These are phyloP conservation scores for Epinephelus moara DNA, from an alignment of 2,113 vertebrate genomes.

Conservation along the genomic window DNA sequence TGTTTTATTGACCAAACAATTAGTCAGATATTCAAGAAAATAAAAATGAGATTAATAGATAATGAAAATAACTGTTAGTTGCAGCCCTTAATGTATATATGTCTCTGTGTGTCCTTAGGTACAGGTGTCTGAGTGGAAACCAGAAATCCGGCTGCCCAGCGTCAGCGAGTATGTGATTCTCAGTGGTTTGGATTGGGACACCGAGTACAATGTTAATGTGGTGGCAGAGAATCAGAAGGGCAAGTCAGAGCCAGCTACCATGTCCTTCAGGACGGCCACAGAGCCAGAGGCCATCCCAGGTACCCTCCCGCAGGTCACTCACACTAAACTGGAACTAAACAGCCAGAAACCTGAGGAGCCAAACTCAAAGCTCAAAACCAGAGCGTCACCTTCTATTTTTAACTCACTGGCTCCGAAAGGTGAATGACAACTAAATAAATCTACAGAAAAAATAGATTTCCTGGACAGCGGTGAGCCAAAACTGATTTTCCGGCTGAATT, in stretches of 20 bases:
- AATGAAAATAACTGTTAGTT: neutral
- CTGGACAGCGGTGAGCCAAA: constrained; percentile 38
- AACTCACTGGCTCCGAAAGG: constrained; percentile 36
- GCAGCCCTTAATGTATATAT: neutral
- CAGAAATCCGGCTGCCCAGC: constrained; percentile 91
- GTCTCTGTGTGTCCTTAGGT: constrained; percentile 78
- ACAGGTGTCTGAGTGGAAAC: constrained; percentile 90
- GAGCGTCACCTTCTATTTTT: constrained; percentile 46
- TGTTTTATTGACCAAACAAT: neutral
- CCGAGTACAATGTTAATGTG: constrained; percentile 93
- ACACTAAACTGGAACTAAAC: constrained; percentile 40
- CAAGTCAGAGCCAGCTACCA: constrained; percentile 89
- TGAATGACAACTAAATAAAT: constrained; percentile 66
- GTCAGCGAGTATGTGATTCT: constrained; percentile 90
- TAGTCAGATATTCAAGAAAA: neutral
- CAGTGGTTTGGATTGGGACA: constrained; percentile 92
- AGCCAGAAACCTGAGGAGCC: constrained; percentile 44
- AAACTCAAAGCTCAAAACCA: constrained; percentile 67
- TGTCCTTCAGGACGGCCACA: constrained; percentile 90
- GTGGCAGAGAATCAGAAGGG: constrained; percentile 96
- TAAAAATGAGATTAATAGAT: neutral
- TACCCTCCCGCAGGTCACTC: constrained; percentile 73
- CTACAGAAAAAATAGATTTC: constrained; percentile 51
- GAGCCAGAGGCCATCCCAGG: constrained; percentile 95
- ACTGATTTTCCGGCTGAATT: constrained; percentile 68